These are phyloP conservation scores for Myrmophylax atrothorax DNA, from an alignment of 2,113 vertebrate species.

Conservation along the genomic window DNA sequence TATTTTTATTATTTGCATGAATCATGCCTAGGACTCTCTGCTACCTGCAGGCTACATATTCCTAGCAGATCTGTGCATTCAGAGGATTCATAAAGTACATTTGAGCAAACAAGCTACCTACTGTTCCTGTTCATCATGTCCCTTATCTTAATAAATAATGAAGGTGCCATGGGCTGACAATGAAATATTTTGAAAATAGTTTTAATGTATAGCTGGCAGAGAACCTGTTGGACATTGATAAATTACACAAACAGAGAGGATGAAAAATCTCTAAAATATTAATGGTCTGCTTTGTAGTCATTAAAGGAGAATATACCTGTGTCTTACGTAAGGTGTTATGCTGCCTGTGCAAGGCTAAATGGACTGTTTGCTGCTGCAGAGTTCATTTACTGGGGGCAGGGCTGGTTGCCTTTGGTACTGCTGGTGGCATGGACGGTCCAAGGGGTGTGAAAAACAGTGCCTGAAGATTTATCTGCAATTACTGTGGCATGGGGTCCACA, in stretches of 20 bases:
- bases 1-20: slow-evolving; percentile 57
- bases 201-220: slow-evolving; percentile 98
- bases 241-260: slow-evolving; percentile 90
- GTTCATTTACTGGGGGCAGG: rapidly evolving
- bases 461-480: not conserved
- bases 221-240: slow-evolving; percentile 94
- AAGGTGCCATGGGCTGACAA: slow-evolving; percentile 98
- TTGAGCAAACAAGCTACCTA: slow-evolving; percentile 85
- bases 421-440: not conserved
- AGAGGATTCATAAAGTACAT: slow-evolving; percentile 68
- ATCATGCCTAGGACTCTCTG: not conserved
- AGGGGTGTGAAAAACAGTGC: not conserved
- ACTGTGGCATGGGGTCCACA: rapidly evolving
- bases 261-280: slow-evolving; percentile 97
- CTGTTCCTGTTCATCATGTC: slow-evolving; percentile 87
- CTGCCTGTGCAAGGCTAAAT: not conserved
- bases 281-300: slow-evolving; percentile 83
- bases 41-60: not conserved
- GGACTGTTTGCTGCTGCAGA: not conserved
- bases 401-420: not conserved
- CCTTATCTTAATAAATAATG: slow-evolving; percentile 99
- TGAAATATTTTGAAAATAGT: slow-evolving; percentile 99
- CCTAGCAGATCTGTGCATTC: slow-evolving; percentile 23
- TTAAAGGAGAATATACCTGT: slow-evolving; percentile 85
- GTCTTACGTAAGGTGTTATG: not conserved